These are phyloP conservation scores for Trichomalopsis sarcophagae DNA, from an alignment of 1,140 invertebrate genomes.

Conservation along the genomic window DNA sequence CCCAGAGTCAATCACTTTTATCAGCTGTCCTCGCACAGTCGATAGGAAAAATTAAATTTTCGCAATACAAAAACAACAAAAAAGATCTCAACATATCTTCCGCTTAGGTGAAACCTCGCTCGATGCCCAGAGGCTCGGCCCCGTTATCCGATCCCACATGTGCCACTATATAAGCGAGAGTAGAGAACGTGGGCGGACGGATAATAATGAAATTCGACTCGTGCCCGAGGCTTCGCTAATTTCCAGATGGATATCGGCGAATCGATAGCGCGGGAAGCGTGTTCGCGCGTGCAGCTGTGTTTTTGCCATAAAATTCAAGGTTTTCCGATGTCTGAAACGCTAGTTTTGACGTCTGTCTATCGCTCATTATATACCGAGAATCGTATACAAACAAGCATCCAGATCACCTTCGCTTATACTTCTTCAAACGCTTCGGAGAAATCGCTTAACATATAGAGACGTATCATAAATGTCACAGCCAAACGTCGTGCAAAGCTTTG, in stretches of 20 bases:
- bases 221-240: conserved; percentile 20
- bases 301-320: too few relatives aligned
- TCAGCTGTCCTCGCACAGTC: background rate
- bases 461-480: background rate
- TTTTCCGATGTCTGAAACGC: background rate
- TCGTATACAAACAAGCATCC: background rate
- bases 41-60: background rate
- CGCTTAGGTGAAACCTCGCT: conserved; percentile 5
- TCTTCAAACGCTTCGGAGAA: background rate
- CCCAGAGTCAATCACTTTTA: background rate
- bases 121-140: background rate
- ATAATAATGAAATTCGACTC: conserved; percentile 31
- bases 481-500: background rate
- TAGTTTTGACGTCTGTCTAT: background rate
- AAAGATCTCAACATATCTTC: background rate
- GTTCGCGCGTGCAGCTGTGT: background rate
- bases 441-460: background rate
- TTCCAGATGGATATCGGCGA: background rate
- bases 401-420: background rate
- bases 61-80: background rate
- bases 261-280: background rate
- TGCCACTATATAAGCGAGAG: background rate
- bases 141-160: background rate
- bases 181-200: background rate
- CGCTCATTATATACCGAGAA: background rate